Evolutionary conservation across 2,113 vertebrate genomes (phyloP).

Genomic region (cat (Felis catus)): DNA sequence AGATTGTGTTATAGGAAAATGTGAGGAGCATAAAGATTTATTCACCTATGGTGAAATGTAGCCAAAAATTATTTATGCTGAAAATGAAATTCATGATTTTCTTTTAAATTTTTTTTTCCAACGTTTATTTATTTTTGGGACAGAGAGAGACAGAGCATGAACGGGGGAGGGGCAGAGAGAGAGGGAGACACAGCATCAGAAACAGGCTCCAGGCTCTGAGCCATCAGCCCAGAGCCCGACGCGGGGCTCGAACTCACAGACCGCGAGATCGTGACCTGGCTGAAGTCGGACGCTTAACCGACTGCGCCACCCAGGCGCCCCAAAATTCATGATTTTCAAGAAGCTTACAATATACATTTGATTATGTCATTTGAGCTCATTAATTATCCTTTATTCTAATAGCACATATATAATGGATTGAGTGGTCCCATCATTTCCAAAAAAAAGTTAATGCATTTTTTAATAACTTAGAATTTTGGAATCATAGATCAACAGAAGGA

Average conservation of each 20-base stretch:
- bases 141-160: no score
- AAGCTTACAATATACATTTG: not conserved
- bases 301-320: no score
- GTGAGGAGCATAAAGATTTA: not conserved
- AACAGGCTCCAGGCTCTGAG: no score
- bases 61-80: not conserved
- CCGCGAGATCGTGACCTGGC: no score
- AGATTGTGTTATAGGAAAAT: not conserved
- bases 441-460: not conserved
- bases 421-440: not conserved
- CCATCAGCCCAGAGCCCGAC: no score
- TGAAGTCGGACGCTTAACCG: no score
- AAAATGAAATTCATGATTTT: not conserved
- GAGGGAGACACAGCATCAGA: no score
- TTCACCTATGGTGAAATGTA: not conserved
- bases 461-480: not conserved
- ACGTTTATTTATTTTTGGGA: no score
- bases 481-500: not conserved
- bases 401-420: not conserved
- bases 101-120: no score
- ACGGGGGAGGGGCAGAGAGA: no score
- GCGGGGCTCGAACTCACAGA: no score
- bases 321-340: not conserved
- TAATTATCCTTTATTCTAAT: not conserved
- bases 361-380: not conserved